Evolutionary conservation across 1,140 invertebrate species (phyloP), one percentile per base, ranked within the genome.

Genomic region (Asbolus verrucosus): DNA sequence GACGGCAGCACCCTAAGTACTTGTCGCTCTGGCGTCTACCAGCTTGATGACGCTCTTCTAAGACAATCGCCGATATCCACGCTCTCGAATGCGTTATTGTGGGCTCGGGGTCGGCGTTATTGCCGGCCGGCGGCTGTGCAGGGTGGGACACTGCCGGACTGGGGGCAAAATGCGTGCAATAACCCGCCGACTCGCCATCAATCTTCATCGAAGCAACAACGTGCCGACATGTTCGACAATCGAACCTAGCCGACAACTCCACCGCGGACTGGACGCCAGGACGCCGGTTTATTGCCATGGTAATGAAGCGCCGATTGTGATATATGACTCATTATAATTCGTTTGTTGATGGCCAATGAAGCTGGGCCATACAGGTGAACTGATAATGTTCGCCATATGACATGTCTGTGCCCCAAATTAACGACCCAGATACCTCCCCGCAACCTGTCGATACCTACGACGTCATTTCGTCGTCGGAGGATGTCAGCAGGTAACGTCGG

Each of bases 241-340:
- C 38, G 39, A 43, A 41, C 41, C 6, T 27, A 14, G 62, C 36
- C 38, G 18, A 18, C 41, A 43, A 43, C 13, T 65, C 33, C 41
- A 71, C 27, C 63, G 31, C 43, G 65, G 70, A 24, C 60, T 39
- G 59, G 62, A n/a, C n/a, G n/a, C n/a, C n/a, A n/a, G 65, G 50
- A 62, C 70, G 43, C 60, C 30, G 69, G 61, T 70, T 70, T 60
- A 71, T 67, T 71, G 46, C 60, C 38, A 31, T 18, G 50, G 30
- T 71, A 71, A 71, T 71, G 70, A 71, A 71, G 70, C 65, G 33
- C 70, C 70, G 65, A 71, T 71, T 67, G 24, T 71, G 70, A 71
- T 71, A 71, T 67, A 71, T 67, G 62, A 67, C 65, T 65, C 66
- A 71, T 67, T 67, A 71, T 71, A 65, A 71, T 39, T 71, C 70